Evolutionary conservation across 2,888 invertebrate genomes (phyloP).

Genomic region (Drosophila demipolita): DNA sequence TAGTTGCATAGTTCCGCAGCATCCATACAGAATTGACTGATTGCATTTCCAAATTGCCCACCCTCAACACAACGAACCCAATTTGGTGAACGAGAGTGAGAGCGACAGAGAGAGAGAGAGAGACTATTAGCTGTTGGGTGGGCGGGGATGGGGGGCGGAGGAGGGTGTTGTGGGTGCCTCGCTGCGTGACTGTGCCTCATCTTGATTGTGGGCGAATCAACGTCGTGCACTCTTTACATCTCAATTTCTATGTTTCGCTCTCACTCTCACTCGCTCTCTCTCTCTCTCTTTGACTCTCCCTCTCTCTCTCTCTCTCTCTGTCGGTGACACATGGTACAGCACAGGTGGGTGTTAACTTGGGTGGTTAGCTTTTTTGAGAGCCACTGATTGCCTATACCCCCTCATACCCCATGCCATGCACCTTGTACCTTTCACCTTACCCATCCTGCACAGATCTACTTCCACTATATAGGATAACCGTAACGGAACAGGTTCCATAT

Average conservation of each 20-base stretch:
- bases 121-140: background rate
- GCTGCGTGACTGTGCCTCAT: conserved; percentile 22
- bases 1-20: conserved; percentile 1
- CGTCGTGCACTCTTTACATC: conserved; percentile 34
- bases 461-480: background rate
- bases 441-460: conserved; percentile 5
- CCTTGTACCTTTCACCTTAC: conserved; percentile 10
- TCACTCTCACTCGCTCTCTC: conserved; percentile 6
- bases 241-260: conserved; percentile 10
- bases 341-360: conserved; percentile 66
- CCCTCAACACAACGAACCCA: background rate
- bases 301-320: background rate
- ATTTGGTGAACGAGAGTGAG: background rate
- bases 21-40: conserved; percentile 23
- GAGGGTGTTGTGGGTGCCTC: background rate
- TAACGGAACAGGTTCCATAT: conserved; percentile 5
- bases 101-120: background rate
- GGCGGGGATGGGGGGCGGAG: background rate
- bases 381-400: conserved; percentile 40
- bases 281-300: background rate
- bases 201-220: conserved; percentile 62
- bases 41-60: conserved; percentile 19
- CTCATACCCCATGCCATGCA: background rate
- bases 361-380: conserved; percentile 42
- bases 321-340: background rate